These are phyloP conservation scores for Frankliniella intonsa DNA, from an alignment of 2,888 invertebrate genomes.

Conservation along the genomic window DNA sequence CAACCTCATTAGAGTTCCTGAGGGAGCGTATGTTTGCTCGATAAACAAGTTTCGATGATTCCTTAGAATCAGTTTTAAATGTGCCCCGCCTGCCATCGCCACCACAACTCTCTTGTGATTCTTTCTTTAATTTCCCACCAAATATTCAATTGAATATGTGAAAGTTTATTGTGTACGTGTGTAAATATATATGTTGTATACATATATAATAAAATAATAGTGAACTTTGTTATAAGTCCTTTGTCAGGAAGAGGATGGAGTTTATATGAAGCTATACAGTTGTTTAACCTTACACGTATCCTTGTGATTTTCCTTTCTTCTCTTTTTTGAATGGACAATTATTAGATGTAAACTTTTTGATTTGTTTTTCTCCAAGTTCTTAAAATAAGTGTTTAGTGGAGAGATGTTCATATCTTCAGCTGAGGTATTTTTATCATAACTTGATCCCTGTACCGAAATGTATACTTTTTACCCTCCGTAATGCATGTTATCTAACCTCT, in stretches of 20 bases:
- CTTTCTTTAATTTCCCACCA: constrained; percentile 16
- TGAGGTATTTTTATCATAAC: constrained; percentile 18
- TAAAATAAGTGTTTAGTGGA: constrained; percentile 9
- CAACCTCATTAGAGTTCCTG: not conserved
- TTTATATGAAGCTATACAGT: constrained; percentile 15
- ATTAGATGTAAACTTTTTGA: not conserved
- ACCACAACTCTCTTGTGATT: constrained; percentile 25
- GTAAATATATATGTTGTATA: constrained; percentile 19
- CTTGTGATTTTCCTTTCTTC: constrained; percentile 15
- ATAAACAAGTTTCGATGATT: not conserved
- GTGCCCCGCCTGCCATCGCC: not conserved
- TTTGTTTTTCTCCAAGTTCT: constrained; percentile 17
- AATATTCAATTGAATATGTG: constrained; percentile 8
- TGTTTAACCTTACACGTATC: constrained; percentile 23
- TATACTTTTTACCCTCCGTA: constrained; percentile 25
- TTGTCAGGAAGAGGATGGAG: not conserved
- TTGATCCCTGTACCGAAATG: constrained; percentile 22
- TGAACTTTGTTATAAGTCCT: constrained; percentile 25
- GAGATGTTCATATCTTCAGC: constrained; percentile 22
- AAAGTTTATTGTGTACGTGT: not conserved
- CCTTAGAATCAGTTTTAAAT: not conserved
- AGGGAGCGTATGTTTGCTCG: not conserved
- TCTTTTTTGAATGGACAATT: constrained; percentile 15
- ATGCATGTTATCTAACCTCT: not conserved
- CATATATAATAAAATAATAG: constrained; percentile 14